These are phyloP conservation scores for Drosophila serrata DNA, from an alignment of 1,140 invertebrate species.

Conservation along the genomic window DNA sequence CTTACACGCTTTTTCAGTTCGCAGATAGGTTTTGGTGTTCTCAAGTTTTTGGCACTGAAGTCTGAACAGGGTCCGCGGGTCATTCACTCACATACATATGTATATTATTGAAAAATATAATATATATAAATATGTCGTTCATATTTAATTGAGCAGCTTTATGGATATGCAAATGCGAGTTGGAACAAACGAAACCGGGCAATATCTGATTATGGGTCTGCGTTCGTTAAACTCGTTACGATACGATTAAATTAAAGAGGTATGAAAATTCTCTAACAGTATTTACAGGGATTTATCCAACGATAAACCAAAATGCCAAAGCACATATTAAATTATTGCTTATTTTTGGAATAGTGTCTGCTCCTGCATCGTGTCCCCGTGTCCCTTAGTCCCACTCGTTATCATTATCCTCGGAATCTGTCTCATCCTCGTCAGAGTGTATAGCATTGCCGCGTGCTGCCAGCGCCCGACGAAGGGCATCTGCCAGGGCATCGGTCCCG, in stretches of 20 bases:
- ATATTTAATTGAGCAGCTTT: conserved; percentile 61
- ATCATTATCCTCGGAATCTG: conserved; percentile 74
- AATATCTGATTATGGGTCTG: conserved; percentile 35
- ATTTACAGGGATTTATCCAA: conserved; percentile 71
- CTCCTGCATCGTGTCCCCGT: conserved; percentile 36
- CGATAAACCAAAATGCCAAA: conserved; percentile 79
- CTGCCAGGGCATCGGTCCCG: conserved; percentile 79
- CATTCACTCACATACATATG: conserved; percentile 16
- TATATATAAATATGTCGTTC: conserved; percentile 13
- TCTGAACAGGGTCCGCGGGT: conserved; percentile 31
- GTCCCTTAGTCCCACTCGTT: conserved; percentile 80
- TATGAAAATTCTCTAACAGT: conserved; percentile 79
- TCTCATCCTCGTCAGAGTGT: conserved; percentile 83
- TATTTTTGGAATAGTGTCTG: conserved; percentile 70
- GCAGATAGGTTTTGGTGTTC: conserved; percentile 45
- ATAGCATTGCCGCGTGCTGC: conserved; percentile 68
- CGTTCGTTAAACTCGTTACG: conserved; percentile 33
- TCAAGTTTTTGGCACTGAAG: conserved; percentile 48
- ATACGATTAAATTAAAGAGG: conserved; percentile 74
- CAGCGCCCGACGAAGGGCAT: conserved; percentile 78
- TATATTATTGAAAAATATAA: conserved; percentile 10
- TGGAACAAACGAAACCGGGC: conserved; percentile 45
- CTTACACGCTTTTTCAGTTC: conserved; percentile 51
- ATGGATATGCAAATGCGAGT: conserved; percentile 60
- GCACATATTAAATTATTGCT: conserved; percentile 77